Evolutionary conservation across 1,140 invertebrate species (phyloP), one percentile per base, ranked within the genome.

Genomic region (Phymastichus coffea): DNA sequence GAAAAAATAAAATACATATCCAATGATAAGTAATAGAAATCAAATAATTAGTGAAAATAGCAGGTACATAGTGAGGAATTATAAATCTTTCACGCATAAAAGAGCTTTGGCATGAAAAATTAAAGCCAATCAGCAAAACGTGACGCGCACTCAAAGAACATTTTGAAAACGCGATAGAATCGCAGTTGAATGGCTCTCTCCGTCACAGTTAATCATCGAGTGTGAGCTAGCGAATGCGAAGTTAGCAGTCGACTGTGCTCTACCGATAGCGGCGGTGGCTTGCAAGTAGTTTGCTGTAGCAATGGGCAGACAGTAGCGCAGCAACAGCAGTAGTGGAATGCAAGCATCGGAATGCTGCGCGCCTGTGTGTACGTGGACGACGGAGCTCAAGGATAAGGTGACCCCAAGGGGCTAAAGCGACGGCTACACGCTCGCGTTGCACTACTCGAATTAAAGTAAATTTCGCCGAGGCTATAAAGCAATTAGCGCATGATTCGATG

Each of bases 401-500:
- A 38, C 58, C 64, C 63, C 57, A 48, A 44, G 63, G 61, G 51
- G 59, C 40, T 63, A 54, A 51, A 57, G 46, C 44, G 23, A 20
- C 44, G 35, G 33, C 44, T 49, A 43, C 46, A 58, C 46, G 41
- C 19, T 12, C 54, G 38, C 51, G 53, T 15, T 15, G 41, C 47
- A n/a, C n/a, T n/a, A 66, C 70, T 63, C 66, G 63, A 73, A 70
- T 73, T 72, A 67, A 72, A 74, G 68, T 69, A 68, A 74, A 74
- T 66, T 72, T 65, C 47, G 41, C 55, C 44, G 19, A 14, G 63
- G 64, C n/a, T n/a, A 58, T 65, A 63, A 63, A 69, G 67, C 67
- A 73, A 76, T 76, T 73, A 75, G 67, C 62, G 64, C 66, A n/a
- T n/a, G 63, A 74, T 75, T 75, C 68, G 69, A 72, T 65, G 66